Conservation (phyloP, 2,888 invertebrate genomes). For the Globia sparganii region DNA sequence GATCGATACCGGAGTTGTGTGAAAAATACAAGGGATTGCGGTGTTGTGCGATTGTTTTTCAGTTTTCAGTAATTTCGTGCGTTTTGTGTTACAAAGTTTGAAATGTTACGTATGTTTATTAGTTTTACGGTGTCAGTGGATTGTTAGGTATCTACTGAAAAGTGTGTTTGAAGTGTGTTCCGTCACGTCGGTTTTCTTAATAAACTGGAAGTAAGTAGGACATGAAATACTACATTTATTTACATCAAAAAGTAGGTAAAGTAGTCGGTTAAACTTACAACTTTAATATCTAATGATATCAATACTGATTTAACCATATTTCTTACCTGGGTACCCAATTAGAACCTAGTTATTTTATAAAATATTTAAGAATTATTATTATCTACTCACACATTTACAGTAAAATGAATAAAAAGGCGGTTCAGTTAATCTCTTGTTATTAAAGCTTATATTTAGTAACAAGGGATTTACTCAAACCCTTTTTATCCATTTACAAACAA, state of each 20-base stretch:
- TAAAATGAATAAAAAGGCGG: neutral
- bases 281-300: neutral
- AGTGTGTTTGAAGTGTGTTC: constrained; percentile 27
- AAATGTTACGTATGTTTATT: constrained; percentile 27
- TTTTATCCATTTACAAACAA: neutral
- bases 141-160: constrained; percentile 2
- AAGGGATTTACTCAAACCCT: neutral
- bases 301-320: neutral
- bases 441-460: neutral
- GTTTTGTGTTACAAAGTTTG: constrained; percentile 29
- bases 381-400: neutral
- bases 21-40: constrained; percentile 37
- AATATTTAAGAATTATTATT: neutral
- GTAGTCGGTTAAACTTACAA: neutral
- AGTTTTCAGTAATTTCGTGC: constrained; percentile 46
- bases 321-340: neutral
- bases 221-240: neutral
- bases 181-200: neutral
- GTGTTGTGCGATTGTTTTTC: constrained; percentile 43
- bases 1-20: constrained; percentile 18
- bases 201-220: constrained; percentile 31
- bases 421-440: neutral
- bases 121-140: neutral
- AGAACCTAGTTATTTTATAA: neutral
- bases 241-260: neutral